These are phyloP conservation scores for Carcharodon carcharias DNA, from an alignment of 2,797 vertebrate genomes.

Conservation along the genomic window DNA sequence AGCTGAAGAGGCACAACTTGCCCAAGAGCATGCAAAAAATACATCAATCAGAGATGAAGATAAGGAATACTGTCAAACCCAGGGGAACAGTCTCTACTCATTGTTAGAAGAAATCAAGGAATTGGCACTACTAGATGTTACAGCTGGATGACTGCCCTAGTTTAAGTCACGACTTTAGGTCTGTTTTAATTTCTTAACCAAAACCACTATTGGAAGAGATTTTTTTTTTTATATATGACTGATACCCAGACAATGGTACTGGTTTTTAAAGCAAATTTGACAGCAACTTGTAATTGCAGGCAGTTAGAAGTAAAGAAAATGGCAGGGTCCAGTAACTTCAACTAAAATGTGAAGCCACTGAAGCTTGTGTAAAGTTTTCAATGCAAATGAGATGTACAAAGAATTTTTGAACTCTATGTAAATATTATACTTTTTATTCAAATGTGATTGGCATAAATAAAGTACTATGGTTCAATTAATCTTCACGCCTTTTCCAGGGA, in stretches of 20 bases:
- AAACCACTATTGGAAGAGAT: not conserved
- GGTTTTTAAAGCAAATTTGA: conserved; percentile 3
- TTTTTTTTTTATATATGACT: not conserved
- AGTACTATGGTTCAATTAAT: not conserved
- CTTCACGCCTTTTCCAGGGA: not conserved
- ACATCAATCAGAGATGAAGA: conserved; percentile 61
- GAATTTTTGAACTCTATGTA: conserved; percentile 14
- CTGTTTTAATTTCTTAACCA: conserved; percentile 4
- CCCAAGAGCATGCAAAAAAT: conserved; percentile 53
- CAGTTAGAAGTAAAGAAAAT: not conserved
- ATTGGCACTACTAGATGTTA: conserved; percentile 70
- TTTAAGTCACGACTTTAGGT: not conserved
- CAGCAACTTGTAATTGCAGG: not conserved
- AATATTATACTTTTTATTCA: conserved; percentile 28
- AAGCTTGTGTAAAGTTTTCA: not conserved
- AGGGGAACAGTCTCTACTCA: conserved; percentile 70
- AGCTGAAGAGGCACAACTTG: conserved; percentile 66
- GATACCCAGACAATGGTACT: not conserved
- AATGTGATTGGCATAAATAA: not conserved
- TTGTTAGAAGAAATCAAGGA: conserved; percentile 83
- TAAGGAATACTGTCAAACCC: conserved; percentile 74
- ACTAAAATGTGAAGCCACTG: not conserved
- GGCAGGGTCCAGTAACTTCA: not conserved
- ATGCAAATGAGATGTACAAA: not conserved
- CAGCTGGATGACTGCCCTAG: conserved; percentile 32